Percentiles rank a stretch among this genome's conserved stretches.
Conservation (phyloP, 2,888 invertebrate species). For the Allygus modestus region DNA sequence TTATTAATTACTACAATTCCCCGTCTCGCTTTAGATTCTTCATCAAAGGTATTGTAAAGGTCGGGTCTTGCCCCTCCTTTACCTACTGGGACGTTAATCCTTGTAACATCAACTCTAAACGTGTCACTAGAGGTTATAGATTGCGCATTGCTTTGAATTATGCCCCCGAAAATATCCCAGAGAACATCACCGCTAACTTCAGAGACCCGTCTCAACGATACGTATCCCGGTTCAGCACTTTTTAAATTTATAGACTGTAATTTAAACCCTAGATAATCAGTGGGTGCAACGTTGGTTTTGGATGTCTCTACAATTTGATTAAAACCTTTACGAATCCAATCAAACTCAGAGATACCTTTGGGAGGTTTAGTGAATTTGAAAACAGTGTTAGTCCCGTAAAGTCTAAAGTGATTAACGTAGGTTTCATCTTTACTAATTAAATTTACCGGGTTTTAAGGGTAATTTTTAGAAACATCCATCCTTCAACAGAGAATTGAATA, state of each 20-base stretch:
- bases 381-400: no score
- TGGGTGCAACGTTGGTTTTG: neutral
- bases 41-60: slow-evolving; percentile 58
- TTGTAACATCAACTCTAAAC: slow-evolving; percentile 51
- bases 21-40: slow-evolving; percentile 58
- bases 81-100: slow-evolving; percentile 31
- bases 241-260: neutral
- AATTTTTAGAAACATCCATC: no score
- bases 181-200: neutral
- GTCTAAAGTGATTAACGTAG: no score
- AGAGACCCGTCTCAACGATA: neutral
- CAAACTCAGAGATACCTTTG: neutral
- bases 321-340: neutral
- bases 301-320: neutral
- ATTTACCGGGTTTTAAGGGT: no score
- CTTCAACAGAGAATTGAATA: no score
- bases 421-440: no score
- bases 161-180: slow-evolving; percentile 42
- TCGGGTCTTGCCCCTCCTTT: slow-evolving; percentile 33
- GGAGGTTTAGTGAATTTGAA: neutral
- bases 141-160: neutral
- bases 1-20: slow-evolving; percentile 66
- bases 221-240: neutral
- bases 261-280: neutral
- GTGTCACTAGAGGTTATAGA: neutral